Evolutionary conservation across 2,113 vertebrate genomes (phyloP).

Genomic region (Eolophus roseicapilla): DNA sequence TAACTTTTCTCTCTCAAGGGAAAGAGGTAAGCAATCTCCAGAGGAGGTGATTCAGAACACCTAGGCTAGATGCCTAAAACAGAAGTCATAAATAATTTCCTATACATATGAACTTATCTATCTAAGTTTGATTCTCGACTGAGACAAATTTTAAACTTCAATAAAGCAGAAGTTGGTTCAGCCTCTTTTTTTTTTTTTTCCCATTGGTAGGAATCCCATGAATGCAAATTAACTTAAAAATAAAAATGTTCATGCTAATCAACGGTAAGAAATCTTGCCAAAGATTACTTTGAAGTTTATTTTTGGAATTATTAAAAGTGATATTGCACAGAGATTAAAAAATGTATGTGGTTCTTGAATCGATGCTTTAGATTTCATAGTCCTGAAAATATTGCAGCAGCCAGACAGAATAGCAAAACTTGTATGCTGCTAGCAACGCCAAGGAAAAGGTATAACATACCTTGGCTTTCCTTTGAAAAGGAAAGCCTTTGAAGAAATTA

Average conservation of each 20-base stretch:
- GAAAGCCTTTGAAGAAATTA: background rate
- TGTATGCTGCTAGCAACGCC: background rate
- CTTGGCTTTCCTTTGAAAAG: background rate
- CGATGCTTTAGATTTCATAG: background rate
- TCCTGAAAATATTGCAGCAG: background rate
- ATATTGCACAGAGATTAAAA: background rate
- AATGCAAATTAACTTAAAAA: background rate
- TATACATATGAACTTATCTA: background rate
- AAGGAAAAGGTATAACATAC: background rate
- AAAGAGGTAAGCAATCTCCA: background rate
- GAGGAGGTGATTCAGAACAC: background rate
- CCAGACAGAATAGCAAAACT: background rate
- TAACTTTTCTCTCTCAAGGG: background rate
- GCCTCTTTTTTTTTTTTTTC: background rate
- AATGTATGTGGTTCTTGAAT: background rate
- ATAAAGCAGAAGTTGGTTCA: background rate
- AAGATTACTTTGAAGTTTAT: background rate
- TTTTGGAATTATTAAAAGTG: background rate
- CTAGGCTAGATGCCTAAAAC: background rate
- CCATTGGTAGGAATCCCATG: background rate
- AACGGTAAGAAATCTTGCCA: background rate
- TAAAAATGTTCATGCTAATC: background rate
- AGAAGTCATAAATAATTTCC: background rate
- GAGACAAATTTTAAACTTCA: background rate
- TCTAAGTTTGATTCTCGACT: background rate